Base-by-base conservation (phyloP, 2,797 vertebrate genomes). In the Micrastur ruficollis region DNA sequence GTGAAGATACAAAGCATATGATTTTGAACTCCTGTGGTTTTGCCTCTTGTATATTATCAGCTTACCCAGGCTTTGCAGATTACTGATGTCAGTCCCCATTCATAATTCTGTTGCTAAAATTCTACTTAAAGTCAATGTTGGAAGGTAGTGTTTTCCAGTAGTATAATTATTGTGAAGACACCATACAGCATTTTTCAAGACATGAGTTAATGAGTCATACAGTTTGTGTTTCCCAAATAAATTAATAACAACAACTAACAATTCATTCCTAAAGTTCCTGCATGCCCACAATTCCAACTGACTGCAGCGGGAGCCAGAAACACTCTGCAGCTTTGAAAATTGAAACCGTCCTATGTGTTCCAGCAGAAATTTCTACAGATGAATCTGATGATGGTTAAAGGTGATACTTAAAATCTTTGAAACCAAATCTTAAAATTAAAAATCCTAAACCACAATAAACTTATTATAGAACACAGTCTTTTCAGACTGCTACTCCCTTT, bases 171-270 rank as follows among this genome's bases (percentile, higher is more conserved):
- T 67, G 86, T 42, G 81, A 81, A 93, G 73, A 79, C 86, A 62
- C 67, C 63, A 23, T 9, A 56, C 14, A 34, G 74, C 71, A 81
- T 93, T 95, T 94, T 94, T 94, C 88, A 91, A 91, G 93, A 79
- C 66, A 67, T 82, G 86, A 95, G 92, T 89, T 87, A 95, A 86
- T 94, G 92, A 95, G 78, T 94, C 92, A 96, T 46, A 74, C 56
- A 74, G 94, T 94, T 96, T 91, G 63, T 96, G 95, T 96, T 96
- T 97, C 96, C 96, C 96, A 94, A 93, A 97, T 73, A 95, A 96
- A 96, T 97, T 96, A 96, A 97, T 52, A 95, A 88, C 85, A 95
- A 96, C 91, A 92, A 95, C 86, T 89, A 91, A 97, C 91, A 97
- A 97, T 95, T 94, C 93, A 96, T 96, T 95, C 96, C 91, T 95